These are phyloP conservation scores for Lophius americanus DNA, from an alignment of 2,797 vertebrate species.

Conservation along the genomic window DNA sequence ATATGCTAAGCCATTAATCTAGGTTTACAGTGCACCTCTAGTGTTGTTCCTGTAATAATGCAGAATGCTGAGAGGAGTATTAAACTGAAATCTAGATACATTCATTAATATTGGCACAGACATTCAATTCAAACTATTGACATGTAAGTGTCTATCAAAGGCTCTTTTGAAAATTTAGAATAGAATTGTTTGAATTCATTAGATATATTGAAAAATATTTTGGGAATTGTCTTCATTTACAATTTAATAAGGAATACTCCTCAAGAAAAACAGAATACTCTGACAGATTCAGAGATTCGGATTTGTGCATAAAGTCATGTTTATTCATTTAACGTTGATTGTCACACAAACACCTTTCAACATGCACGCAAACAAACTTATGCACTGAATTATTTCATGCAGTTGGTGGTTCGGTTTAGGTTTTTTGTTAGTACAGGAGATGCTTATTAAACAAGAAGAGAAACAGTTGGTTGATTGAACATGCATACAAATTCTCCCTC, in stretches of 20 bases:
- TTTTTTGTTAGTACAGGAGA: conserved; percentile 29
- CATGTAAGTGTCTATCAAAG: conserved; percentile 16
- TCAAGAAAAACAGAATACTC: conserved; percentile 22
- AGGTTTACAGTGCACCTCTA: no score
- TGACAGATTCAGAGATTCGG: conserved; percentile 15
- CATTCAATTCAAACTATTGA: conserved; percentile 17
- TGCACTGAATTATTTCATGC: conserved; percentile 27
- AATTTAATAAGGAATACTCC: conserved; percentile 3
- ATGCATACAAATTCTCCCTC: conserved; percentile 71
- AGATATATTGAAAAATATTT: conserved; percentile 8
- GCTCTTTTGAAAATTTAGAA: not conserved
- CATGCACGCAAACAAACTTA: conserved; percentile 28
- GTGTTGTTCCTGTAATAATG: conserved; percentile 15
- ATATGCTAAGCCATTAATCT: no score
- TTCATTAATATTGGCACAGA: conserved; percentile 3
- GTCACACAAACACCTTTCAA: conserved; percentile 8
- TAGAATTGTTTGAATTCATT: conserved; percentile 2
- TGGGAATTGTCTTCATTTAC: conserved; percentile 13
- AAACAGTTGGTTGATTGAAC: conserved; percentile 75
- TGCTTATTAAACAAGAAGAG: conserved; percentile 67
- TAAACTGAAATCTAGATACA: not conserved
- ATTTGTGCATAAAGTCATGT: conserved; percentile 23
- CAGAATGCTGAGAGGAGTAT: not conserved
- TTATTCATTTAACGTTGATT: conserved; percentile 13
- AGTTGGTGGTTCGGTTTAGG: conserved; percentile 13